Conservation (phyloP, 2,113 vertebrate species). For the Procavia capensis region DNA sequence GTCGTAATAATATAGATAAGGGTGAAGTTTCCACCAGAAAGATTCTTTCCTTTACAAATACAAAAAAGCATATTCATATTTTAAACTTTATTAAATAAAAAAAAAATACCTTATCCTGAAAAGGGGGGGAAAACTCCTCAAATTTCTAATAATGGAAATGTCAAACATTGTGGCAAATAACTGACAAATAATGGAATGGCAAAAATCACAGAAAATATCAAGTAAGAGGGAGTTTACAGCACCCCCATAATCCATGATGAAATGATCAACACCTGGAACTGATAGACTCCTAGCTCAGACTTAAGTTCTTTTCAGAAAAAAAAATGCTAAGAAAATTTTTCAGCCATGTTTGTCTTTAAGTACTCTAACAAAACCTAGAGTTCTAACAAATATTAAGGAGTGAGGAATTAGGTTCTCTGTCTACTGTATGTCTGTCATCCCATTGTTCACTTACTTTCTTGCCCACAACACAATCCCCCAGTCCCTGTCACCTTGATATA, state of each 20-base stretch:
- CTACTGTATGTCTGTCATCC: rapidly evolving
- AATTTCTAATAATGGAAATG: background rate
- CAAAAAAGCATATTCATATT: background rate
- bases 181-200: too few species aligned
- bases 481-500: background rate
- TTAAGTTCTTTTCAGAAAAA: background rate
- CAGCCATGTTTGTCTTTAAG: background rate
- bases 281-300: background rate
- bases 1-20: background rate
- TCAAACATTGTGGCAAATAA: background rate
- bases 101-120: background rate
- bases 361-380: background rate
- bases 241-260: background rate
- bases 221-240: background rate
- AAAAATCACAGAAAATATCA: too few species aligned
- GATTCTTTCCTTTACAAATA: constrained; percentile 5
- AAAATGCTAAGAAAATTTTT: background rate
- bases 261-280: background rate
- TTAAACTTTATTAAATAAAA: background rate
- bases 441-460: background rate
- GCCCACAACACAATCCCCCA: background rate
- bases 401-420: background rate
- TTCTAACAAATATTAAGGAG: background rate
- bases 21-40: background rate
- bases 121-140: too few species aligned